phyloP scores from a whole-genome alignment of 1,140 invertebrate species.

The Choristoneura fumiferana region DNA sequence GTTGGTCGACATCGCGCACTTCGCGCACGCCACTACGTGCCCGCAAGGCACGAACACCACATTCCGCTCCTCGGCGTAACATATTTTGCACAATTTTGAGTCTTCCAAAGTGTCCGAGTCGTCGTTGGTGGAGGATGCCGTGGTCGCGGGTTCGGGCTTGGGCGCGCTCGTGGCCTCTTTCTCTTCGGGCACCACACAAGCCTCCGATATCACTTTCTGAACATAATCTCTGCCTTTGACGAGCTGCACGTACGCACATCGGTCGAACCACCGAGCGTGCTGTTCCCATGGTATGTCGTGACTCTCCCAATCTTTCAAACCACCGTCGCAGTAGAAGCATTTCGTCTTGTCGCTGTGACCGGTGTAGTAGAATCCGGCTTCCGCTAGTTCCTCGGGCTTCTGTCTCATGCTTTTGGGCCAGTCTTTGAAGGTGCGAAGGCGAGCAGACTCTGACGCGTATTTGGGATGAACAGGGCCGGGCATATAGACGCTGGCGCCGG shows the following conservation, averaged over 20 bases:
- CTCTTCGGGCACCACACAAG: conserved; percentile 37
- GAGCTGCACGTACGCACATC: conserved; percentile 86
- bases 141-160: conserved; percentile 23
- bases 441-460: conserved; percentile 82
- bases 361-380: conserved; percentile 95
- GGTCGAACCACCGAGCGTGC: conserved; percentile 91
- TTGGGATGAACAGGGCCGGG: conserved; percentile 80
- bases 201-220: conserved; percentile 57
- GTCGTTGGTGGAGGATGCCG: conserved; percentile 29
- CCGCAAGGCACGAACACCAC: conserved; percentile 92
- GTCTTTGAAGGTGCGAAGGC: conserved; percentile 84
- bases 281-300: conserved; percentile 93
- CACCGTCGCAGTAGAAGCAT: conserved; percentile 92
- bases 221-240: conserved; percentile 87
- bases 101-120: conserved; percentile 48
- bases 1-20: conserved; percentile 84
- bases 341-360: conserved; percentile 90
- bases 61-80: conserved; percentile 88
- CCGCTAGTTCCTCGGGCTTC: conserved; percentile 86
- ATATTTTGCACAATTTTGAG: conserved; percentile 80
- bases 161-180: conserved; percentile 33
- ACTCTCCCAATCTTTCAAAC: conserved; percentile 92
- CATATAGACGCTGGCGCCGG: conserved; percentile 71
- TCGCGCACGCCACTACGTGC: conserved; percentile 92
- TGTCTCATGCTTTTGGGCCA: conserved; percentile 89